Conservation (phyloP, 2,113 vertebrate genomes). For the Notechis scutatus region DNA sequence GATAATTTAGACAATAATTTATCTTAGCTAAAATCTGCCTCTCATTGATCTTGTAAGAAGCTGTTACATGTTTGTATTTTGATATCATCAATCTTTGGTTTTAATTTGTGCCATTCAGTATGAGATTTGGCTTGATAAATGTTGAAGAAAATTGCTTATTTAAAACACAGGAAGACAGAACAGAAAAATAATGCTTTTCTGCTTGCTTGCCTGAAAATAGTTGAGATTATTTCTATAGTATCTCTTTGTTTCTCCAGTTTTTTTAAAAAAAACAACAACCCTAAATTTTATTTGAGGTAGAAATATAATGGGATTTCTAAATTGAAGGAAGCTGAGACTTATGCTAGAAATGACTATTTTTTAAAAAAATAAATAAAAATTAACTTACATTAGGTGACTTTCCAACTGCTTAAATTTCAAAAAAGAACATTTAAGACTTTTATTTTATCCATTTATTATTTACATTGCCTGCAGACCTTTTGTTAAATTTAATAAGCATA, state of each 20-base stretch:
- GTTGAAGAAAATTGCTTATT: slow-evolving; percentile 59
- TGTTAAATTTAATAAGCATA: background rate
- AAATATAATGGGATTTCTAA: background rate
- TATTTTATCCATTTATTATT: slow-evolving; percentile 26
- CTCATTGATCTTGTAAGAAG: slow-evolving; percentile 48
- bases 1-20: slow-evolving; percentile 43
- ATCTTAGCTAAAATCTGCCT: slow-evolving; percentile 52
- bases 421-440: slow-evolving; percentile 34
- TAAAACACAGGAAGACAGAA: slow-evolving; percentile 25
- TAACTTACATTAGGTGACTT: slow-evolving; percentile 50
- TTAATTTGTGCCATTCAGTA: slow-evolving; percentile 57
- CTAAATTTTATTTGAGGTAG: background rate
- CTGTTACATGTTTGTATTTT: slow-evolving; percentile 58
- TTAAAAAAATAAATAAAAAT: slow-evolving; percentile 14
- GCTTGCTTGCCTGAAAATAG: slow-evolving; percentile 45
- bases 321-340: background rate
- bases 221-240: slow-evolving; percentile 24
- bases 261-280: background rate
- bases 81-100: slow-evolving; percentile 55
- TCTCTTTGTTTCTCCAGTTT: background rate
- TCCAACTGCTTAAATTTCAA: slow-evolving; percentile 16
- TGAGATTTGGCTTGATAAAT: slow-evolving; percentile 58
- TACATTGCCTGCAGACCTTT: slow-evolving; percentile 17
- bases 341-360: slow-evolving; percentile 1
- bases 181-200: slow-evolving; percentile 46